Percentiles rank a stretch among this genome's conserved stretches.
These are phyloP conservation scores for Tolypeutes matacus DNA, from an alignment of 2,797 vertebrate species.

Conservation along the genomic window DNA sequence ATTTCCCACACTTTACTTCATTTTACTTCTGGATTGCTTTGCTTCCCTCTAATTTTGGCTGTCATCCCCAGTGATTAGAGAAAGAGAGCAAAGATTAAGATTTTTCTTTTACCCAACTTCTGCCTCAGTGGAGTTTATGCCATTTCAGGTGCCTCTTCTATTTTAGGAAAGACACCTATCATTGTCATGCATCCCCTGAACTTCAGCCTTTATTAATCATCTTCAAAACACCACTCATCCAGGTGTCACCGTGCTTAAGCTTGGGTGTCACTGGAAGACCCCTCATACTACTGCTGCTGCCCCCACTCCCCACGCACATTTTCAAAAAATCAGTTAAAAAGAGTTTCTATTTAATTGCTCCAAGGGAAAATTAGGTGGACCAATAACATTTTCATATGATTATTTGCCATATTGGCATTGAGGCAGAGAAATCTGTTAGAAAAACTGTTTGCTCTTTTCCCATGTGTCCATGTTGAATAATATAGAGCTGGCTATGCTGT, in stretches of 20 bases:
- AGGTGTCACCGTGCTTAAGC: conserved; percentile 1
- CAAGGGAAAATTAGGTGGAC: conserved; percentile 78
- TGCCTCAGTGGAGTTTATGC: conserved; percentile 66
- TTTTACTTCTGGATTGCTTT: conserved; percentile 12
- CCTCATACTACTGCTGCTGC: neutral
- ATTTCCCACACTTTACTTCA: conserved; percentile 7
- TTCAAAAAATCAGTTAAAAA: conserved; percentile 72
- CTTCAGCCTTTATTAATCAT: conserved; percentile 36
- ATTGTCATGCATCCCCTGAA: neutral
- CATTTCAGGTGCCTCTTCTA: conserved; percentile 61
- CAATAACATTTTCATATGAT: conserved; percentile 82
- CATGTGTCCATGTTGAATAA: conserved; percentile 73
- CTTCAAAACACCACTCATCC: neutral
- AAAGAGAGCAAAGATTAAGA: conserved; percentile 41
- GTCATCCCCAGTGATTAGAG: conserved; percentile 34
- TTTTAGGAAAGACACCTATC: conserved; percentile 63
- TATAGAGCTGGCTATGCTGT: conserved; percentile 59
- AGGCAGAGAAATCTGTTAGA: conserved; percentile 80
- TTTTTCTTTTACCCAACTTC: conserved; percentile 6
- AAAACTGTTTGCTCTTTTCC: conserved; percentile 84
- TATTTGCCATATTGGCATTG: conserved; percentile 83
- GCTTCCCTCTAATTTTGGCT: neutral
- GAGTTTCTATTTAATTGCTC: conserved; percentile 73
- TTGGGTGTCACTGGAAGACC: neutral
- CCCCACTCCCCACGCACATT: neutral